These are phyloP conservation scores for Calcarius lapponicus DNA, from an alignment of 2,797 vertebrate species.

Conservation along the genomic window DNA sequence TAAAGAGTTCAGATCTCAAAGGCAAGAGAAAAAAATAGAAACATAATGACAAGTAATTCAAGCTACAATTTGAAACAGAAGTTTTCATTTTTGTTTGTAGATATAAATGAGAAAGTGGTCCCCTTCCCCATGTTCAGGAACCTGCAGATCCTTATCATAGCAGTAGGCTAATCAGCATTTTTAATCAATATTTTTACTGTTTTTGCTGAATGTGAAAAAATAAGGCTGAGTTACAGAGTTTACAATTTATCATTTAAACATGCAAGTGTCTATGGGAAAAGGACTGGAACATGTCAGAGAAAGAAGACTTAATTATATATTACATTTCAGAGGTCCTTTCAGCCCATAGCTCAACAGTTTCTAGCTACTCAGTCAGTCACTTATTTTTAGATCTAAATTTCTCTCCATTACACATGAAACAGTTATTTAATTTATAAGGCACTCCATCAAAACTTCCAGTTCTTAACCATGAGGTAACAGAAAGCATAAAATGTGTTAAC, in stretches of 20 bases:
- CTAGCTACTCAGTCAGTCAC: neutral
- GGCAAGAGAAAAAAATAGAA: neutral
- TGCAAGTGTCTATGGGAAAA: neutral
- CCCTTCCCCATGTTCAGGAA: neutral
- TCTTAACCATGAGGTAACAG: neutral
- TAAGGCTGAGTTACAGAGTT: neutral
- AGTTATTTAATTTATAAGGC: constrained; percentile 45
- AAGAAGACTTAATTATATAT: constrained; percentile 39
- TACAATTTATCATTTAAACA: constrained; percentile 30
- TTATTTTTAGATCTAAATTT: constrained; percentile 56
- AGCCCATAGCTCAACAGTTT: neutral
- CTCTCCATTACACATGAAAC: neutral
- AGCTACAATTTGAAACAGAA: neutral
- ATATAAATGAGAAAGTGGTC: neutral
- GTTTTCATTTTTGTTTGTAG: neutral
- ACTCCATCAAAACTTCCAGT: constrained; percentile 35
- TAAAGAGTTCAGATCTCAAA: neutral
- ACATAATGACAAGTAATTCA: neutral
- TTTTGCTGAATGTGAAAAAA: neutral
- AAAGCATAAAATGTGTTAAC: neutral
- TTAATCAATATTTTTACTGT: neutral
- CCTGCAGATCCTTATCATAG: neutral
- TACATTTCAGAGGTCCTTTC: constrained; percentile 17
- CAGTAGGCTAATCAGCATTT: neutral
- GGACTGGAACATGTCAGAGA: neutral